Percentiles rank a stretch among this genome's conserved stretches.
Evolutionary conservation across 2,113 vertebrate species (phyloP).

Genomic region (Bubo blakistoni): DNA sequence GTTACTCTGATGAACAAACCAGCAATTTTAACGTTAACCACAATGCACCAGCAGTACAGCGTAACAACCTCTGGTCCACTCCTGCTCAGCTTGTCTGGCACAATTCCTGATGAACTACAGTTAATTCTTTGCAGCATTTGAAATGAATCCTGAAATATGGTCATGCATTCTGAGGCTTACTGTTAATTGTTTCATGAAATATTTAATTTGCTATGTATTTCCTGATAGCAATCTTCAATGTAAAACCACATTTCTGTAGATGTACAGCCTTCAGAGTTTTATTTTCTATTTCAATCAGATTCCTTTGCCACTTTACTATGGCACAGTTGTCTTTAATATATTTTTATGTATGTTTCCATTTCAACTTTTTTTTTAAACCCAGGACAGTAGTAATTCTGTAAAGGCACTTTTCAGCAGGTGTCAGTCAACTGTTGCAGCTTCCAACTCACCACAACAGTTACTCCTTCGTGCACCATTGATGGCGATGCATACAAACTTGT

Average conservation of each 20-base stretch:
- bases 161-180: neutral
- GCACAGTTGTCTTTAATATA: neutral
- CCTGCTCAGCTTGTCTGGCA: neutral
- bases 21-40: neutral
- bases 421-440: neutral
- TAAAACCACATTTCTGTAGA: neutral
- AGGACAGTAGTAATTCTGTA: neutral
- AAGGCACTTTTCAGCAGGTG: neutral
- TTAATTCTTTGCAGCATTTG: neutral
- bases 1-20: neutral
- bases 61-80: neutral
- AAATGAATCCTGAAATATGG: neutral
- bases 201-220: neutral
- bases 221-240: neutral
- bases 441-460: constrained; percentile 92
- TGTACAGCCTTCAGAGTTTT: neutral
- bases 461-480: constrained; percentile 94
- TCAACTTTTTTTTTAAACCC: neutral
- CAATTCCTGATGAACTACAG: neutral
- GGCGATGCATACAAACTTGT: constrained; percentile 93
- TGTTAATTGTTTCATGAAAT: neutral
- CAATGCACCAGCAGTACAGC: neutral
- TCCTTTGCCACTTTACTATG: neutral
- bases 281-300: neutral
- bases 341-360: neutral